phyloP scores from a whole-genome alignment of 2,888 invertebrate species.

The Camptogramma bilineatum region DNA sequence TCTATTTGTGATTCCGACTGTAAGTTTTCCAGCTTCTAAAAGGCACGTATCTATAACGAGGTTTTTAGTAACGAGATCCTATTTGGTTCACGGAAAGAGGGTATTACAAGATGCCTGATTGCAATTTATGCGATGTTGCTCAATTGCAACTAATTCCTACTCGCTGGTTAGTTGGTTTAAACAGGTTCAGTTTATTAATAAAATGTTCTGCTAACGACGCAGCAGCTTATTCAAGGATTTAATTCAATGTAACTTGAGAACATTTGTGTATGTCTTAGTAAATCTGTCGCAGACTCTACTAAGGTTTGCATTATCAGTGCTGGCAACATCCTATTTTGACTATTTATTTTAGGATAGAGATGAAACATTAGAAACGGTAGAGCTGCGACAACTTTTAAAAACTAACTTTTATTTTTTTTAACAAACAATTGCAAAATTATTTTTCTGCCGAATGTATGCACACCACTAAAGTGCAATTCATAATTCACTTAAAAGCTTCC shows the following conservation, averaged over 20 bases:
- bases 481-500: no score
- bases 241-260: conserved; percentile 2
- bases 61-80: neutral
- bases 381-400: no score
- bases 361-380: no score
- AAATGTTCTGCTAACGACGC: conserved; percentile 13
- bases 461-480: no score
- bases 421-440: no score
- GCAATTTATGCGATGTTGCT: conserved; percentile 54
- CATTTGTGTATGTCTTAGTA: neutral
- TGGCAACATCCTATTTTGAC: no score
- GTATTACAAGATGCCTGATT: conserved; percentile 42
- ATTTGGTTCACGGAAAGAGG: conserved; percentile 13
- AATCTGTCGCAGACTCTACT: neutral
- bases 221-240: neutral
- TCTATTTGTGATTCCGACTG: neutral
- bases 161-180: conserved; percentile 11
- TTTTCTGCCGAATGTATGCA: no score
- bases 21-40: neutral
- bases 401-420: no score
- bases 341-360: no score
- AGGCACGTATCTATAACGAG: conserved; percentile 2
- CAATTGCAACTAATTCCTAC: conserved; percentile 45
- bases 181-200: conserved; percentile 1
- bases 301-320: neutral